These are phyloP conservation scores for Chlorospingus semifuscus DNA, from an alignment of 2,797 vertebrate species.

Conservation along the genomic window DNA sequence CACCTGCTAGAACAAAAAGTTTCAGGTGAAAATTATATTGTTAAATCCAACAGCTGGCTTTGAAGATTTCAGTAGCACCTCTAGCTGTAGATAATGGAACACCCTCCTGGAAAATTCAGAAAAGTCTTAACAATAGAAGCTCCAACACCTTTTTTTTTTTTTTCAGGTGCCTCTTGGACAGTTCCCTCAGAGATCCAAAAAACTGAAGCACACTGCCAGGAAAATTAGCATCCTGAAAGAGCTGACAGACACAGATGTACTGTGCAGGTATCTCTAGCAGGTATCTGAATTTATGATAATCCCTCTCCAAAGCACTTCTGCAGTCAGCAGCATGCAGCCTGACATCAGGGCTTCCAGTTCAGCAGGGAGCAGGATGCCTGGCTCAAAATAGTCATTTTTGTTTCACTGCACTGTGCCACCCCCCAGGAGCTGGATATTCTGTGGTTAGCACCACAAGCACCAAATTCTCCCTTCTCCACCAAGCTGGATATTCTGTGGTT, in stretches of 20 bases:
- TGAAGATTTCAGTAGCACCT: slow-evolving; percentile 24
- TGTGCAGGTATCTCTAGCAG: neutral
- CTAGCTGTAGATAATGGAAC: slow-evolving; percentile 49
- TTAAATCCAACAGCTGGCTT: slow-evolving; percentile 47
- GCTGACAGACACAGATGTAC: neutral
- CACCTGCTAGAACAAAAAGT: slow-evolving; percentile 50
- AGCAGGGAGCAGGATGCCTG: neutral
- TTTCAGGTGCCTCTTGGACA: neutral
- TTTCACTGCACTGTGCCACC: neutral
- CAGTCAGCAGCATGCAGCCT: neutral
- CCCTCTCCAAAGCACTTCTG: neutral
- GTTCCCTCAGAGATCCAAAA: neutral
- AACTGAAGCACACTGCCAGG: neutral
- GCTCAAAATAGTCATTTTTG: neutral
- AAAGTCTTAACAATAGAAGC: neutral
- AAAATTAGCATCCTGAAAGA: neutral
- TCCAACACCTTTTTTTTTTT: neutral
- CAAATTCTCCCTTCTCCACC: no score
- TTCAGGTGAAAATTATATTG: slow-evolving; percentile 61
- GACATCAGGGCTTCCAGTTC: neutral
- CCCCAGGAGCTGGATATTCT: neutral
- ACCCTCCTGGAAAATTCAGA: neutral
- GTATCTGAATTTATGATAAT: neutral
- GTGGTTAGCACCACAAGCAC: neutral
- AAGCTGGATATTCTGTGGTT: no score